phyloP scores from a whole-genome alignment of 2,797 vertebrate species.

The Cossypha heuglini region DNA sequence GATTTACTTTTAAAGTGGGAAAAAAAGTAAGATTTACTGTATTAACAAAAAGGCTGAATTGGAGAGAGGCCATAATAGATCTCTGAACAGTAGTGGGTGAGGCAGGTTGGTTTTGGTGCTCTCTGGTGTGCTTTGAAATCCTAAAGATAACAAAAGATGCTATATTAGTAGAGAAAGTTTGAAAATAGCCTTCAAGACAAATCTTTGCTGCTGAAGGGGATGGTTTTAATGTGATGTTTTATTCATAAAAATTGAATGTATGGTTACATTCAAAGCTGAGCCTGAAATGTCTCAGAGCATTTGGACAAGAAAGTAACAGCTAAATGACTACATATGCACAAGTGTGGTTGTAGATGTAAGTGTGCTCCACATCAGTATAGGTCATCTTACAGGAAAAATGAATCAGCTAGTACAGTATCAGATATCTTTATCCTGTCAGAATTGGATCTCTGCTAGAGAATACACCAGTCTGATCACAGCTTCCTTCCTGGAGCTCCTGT shows the following conservation, averaged over 20 bases:
- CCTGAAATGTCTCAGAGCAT: background rate
- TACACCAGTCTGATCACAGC: background rate
- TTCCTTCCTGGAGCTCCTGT: background rate
- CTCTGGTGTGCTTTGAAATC: background rate
- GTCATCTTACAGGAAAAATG: background rate
- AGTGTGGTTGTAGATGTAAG: background rate
- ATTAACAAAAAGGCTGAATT: background rate
- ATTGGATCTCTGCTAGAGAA: background rate
- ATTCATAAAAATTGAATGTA: background rate
- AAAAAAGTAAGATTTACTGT: background rate
- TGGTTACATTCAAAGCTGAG: background rate
- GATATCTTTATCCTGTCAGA: background rate
- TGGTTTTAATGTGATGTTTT: background rate
- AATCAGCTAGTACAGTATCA: background rate
- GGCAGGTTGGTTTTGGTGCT: background rate
- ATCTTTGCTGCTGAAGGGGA: background rate
- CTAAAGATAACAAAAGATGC: background rate
- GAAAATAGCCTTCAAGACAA: background rate
- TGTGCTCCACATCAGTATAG: background rate
- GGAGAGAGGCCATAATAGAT: background rate
- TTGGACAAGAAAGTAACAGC: background rate
- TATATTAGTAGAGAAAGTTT: background rate
- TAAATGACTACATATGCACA: background rate
- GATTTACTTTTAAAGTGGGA: background rate
- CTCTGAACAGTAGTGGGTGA: background rate